Base-by-base conservation (phyloP, 2,797 vertebrate genomes). In the Balearica regulorum region DNA sequence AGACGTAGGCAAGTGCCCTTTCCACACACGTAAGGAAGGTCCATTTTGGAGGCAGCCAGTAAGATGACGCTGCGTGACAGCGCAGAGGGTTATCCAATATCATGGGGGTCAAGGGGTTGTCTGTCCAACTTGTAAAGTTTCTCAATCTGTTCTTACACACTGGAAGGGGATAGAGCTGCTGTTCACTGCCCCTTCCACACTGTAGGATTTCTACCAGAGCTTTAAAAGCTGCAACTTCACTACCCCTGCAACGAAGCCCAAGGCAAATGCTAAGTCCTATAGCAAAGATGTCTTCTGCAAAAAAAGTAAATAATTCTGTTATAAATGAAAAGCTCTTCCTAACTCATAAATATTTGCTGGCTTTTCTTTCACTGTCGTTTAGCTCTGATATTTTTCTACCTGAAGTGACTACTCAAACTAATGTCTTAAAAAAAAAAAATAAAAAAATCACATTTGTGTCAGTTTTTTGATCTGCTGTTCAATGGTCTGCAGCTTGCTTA, bases 41-140 rank as follows among this genome's bases (percentile, higher is more conserved):
- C 43, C 5, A 2, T 37, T 76, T 39, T 66, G 58, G 37, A 53
- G 29, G 66, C 73, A 89, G 41, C 16, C 72, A 73, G 78, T 83
- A 86, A 89, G 69, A 29, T 43, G 41, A 87, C 54, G 14, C 35
- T 49, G 46, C 48, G 73, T 80, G 68, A 39, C 26, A 24, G 28
- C 60, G 37, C 46, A 28, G 61, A 78, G 21, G 21, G 39, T 81
- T 92, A 46, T 79, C 54, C 64, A 16, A 37, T 19, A 54, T 37
- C 76, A 39, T 4, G 2, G 0, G 0, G 49, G 54, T 88, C 80
- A 91, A 64, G 31, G 55, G 55, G 31, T 44, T 0, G 0, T 4
- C 28, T 73, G 71, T 60, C 55, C 60, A 66, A 8, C 58, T 46
- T 83, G n/a, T 16, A 28, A 87, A 89, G 18, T 44, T 80, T 17